Evolutionary conservation across 2,888 invertebrate species (phyloP).

Genomic region (Rhingia rostrata): DNA sequence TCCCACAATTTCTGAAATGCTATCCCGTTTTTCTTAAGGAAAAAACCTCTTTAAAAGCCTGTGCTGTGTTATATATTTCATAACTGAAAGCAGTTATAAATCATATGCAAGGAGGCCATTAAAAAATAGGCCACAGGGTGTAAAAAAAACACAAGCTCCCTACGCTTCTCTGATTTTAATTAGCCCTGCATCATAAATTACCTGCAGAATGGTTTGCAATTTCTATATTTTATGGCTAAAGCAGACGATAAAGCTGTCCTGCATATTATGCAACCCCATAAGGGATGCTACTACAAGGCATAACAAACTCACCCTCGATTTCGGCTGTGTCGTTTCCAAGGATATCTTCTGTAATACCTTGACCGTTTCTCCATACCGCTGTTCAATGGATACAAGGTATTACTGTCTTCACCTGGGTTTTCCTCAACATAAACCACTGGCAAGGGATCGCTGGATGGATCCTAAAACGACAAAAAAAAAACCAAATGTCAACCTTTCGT

Average conservation of each 20-base stretch:
- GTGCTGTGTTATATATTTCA: no score
- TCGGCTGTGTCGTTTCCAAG: slow-evolving; percentile 86
- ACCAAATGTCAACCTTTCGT: not conserved
- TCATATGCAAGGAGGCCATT: no score
- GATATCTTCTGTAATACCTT: slow-evolving; percentile 86
- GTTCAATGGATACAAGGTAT: slow-evolving; percentile 65
- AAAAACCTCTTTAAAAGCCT: no score
- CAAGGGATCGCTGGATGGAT: slow-evolving; percentile 80
- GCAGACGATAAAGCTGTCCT: not conserved
- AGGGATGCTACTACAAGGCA: not conserved
- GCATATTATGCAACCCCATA: slow-evolving; percentile 12
- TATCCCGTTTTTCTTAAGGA: no score
- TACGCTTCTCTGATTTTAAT: not conserved
- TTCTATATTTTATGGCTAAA: no score
- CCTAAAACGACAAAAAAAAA: slow-evolving; percentile 75
- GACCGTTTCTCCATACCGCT: slow-evolving; percentile 83
- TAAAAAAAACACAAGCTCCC: no score
- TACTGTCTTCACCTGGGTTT: slow-evolving; percentile 71
- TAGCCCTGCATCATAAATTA: not conserved
- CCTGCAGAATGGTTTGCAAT: no score
- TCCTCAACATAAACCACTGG: slow-evolving; percentile 82
- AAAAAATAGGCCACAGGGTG: no score
- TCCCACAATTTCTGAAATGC: no score
- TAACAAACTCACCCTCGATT: slow-evolving; percentile 80
- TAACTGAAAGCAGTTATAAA: no score